Conservation (phyloP, 1,140 invertebrate genomes). For the Druon quercuslanigerum region DNA sequence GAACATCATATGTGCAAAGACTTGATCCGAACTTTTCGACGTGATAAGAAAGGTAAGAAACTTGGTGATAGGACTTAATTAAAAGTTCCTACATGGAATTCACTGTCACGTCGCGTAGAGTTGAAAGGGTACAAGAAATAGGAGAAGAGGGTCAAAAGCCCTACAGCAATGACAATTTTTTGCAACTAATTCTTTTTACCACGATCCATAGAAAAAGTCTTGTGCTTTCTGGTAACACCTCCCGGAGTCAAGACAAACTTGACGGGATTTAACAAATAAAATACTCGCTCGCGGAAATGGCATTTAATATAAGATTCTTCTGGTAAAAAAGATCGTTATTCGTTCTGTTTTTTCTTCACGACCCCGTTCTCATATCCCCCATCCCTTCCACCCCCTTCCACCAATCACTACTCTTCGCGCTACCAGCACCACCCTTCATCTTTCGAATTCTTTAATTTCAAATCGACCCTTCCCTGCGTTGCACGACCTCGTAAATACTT, state of each 20-base stretch:
- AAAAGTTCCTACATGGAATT: background rate
- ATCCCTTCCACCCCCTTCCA: background rate
- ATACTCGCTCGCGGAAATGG: background rate
- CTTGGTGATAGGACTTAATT: slow-evolving; percentile 1
- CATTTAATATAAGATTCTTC: background rate
- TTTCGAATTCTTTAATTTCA: background rate
- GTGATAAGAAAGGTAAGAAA: background rate
- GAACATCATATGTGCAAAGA: background rate
- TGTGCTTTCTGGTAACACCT: background rate
- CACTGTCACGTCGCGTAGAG: background rate
- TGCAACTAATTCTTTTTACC: background rate
- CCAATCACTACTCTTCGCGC: background rate
- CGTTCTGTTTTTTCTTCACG: background rate
- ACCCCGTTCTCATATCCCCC: background rate
- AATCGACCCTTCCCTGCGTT: background rate
- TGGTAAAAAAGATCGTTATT: background rate
- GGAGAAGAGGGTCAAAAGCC: background rate
- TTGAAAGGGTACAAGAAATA: background rate
- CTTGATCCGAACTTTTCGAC: background rate
- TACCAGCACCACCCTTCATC: slow-evolving; percentile 3
- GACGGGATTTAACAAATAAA: slow-evolving; percentile 1
- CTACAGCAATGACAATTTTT: slow-evolving; percentile 16
- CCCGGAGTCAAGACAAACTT: background rate
- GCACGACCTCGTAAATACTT: background rate
- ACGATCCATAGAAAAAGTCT: background rate